These are phyloP conservation scores for Rhinichthys osculus DNA, from an alignment of 2,797 vertebrate species.

Conservation along the genomic window DNA sequence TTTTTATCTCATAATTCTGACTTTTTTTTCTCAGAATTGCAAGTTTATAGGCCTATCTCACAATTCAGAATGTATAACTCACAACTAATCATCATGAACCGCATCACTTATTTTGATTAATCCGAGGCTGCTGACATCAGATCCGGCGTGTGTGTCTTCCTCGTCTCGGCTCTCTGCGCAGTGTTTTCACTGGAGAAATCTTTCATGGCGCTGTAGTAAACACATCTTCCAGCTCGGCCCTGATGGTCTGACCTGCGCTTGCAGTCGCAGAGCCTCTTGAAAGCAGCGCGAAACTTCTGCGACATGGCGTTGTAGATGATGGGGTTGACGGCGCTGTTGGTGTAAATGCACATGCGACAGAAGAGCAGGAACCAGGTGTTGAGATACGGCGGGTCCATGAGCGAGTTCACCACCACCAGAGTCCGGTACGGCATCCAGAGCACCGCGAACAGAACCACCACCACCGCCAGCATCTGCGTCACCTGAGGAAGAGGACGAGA, in stretches of 20 bases:
- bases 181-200: conserved; percentile 77
- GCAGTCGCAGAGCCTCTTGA: conserved; percentile 83
- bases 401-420: conserved; percentile 90
- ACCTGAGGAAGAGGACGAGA: conserved; percentile 73
- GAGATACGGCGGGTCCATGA: conserved; percentile 84
- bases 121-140: background rate
- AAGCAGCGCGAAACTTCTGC: conserved; percentile 87
- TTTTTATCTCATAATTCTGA: too few relatives aligned
- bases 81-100: background rate
- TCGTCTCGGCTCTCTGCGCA: background rate
- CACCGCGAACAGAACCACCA: conserved; percentile 85
- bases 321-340: conserved; percentile 91
- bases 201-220: conserved; percentile 82
- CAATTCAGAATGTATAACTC: background rate
- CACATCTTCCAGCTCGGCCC: conserved; percentile 59
- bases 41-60: background rate
- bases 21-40: background rate
- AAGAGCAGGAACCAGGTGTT: conserved; percentile 77
- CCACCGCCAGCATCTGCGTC: conserved; percentile 90
- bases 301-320: conserved; percentile 71
- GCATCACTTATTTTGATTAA: background rate
- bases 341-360: conserved; percentile 88
- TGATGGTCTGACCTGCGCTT: conserved; percentile 48
- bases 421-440: conserved; percentile 91
- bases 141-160: background rate